Evolutionary conservation across 2,888 invertebrate species (phyloP).

Genomic region (Leptura quadrifasciata): DNA sequence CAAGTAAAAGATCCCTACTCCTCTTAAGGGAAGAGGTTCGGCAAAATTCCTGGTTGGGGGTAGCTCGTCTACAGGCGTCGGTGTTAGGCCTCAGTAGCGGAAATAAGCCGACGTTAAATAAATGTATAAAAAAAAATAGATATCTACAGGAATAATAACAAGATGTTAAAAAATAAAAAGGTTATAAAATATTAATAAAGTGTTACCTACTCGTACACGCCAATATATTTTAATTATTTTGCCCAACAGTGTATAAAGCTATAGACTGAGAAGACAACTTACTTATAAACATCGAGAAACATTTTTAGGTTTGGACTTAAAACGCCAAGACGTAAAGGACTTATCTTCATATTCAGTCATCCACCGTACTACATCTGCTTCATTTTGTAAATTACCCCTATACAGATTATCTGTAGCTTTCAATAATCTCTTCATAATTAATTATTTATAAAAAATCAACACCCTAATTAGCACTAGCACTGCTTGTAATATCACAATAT

Average conservation of each 20-base stretch:
- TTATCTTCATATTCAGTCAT: not conserved
- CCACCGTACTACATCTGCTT: not conserved
- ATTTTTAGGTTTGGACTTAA: not conserved
- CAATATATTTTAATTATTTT: not conserved
- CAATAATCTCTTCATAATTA: not conserved
- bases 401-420: not conserved
- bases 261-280: not conserved
- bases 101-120: too few species aligned
- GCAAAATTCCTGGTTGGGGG: too few species aligned
- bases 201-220: too few species aligned
- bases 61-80: too few species aligned
- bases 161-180: too few species aligned
- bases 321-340: not conserved
- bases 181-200: too few species aligned
- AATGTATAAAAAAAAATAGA: too few species aligned
- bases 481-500: not conserved
- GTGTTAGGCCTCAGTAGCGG: too few species aligned
- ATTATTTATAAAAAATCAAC: not conserved
- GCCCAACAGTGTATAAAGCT: not conserved
- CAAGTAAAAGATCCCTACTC: too few species aligned
- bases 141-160: too few species aligned
- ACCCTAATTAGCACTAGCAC: not conserved
- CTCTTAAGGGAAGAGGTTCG: too few species aligned
- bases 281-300: too few species aligned
- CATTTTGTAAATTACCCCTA: slow-evolving; percentile 17